These are phyloP conservation scores for Ia io DNA, from an alignment of 2,113 vertebrate species.

Conservation along the genomic window DNA sequence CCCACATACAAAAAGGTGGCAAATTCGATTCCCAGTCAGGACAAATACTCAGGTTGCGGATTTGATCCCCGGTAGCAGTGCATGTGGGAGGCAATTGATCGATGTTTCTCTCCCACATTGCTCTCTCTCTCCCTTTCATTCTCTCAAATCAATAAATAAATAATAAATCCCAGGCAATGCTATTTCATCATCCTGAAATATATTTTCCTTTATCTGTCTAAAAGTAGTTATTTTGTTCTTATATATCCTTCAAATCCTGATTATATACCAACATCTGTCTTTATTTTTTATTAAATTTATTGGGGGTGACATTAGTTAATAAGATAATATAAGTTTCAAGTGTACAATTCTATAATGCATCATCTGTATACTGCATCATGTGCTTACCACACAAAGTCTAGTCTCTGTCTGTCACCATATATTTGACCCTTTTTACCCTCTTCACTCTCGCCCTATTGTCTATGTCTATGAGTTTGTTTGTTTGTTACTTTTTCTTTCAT, in stretches of 20 bases:
- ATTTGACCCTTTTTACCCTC: neutral
- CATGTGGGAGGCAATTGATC: no score
- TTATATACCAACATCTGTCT: neutral
- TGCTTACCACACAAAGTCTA: neutral
- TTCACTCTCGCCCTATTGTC: neutral
- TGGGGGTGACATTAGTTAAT: neutral
- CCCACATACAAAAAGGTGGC: no score
- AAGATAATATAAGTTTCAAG: neutral
- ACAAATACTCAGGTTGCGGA: no score
- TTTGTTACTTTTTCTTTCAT: neutral
- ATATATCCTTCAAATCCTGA: neutral
- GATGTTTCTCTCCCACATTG: no score
- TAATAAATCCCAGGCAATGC: neutral
- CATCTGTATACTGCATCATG: neutral
- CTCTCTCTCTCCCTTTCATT: no score
- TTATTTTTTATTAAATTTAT: neutral
- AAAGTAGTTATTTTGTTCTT: neutral
- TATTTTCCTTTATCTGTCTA: neutral
- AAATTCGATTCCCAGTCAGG: no score
- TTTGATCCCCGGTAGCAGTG: no score
- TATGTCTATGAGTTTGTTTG: neutral
- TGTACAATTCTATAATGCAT: neutral
- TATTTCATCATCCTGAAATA: neutral
- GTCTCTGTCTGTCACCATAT: neutral
- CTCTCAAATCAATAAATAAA: no score